phyloP scores from a whole-genome alignment of 2,888 invertebrate genomes.

The Dysmachus trigonus region DNA sequence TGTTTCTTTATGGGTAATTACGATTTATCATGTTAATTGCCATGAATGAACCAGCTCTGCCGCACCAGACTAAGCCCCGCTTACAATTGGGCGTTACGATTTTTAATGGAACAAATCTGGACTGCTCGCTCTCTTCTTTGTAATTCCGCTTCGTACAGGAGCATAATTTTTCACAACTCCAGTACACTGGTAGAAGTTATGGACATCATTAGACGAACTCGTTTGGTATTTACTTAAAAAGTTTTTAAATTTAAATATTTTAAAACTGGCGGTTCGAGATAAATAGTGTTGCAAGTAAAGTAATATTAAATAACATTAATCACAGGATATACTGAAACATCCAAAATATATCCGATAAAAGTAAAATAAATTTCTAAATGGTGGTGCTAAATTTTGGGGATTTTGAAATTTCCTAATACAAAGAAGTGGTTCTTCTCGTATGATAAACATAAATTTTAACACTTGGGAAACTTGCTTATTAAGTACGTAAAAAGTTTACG shows the following conservation, averaged over 20 bases:
- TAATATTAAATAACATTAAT: no score
- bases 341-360: no score
- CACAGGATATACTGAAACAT: no score
- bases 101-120: conserved; percentile 36
- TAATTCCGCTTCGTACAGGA: neutral
- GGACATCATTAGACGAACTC: neutral
- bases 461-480: no score
- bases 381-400: no score
- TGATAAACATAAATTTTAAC: no score
- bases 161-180: neutral
- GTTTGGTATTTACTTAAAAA: neutral
- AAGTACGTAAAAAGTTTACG: no score
- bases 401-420: no score
- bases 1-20: conserved; percentile 37
- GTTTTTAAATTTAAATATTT: neutral
- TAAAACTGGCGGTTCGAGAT: neutral
- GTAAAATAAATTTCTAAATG: no score
- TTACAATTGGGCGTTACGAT: conserved; percentile 27
- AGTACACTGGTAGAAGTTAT: neutral
- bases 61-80: neutral
- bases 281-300: no score
- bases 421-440: no score
- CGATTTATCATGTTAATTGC: conserved; percentile 41
- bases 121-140: neutral
- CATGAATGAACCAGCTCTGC: conserved; percentile 51